Evolutionary conservation across 2,888 invertebrate genomes (phyloP).

Genomic region (Argynnis bischoffii): DNA sequence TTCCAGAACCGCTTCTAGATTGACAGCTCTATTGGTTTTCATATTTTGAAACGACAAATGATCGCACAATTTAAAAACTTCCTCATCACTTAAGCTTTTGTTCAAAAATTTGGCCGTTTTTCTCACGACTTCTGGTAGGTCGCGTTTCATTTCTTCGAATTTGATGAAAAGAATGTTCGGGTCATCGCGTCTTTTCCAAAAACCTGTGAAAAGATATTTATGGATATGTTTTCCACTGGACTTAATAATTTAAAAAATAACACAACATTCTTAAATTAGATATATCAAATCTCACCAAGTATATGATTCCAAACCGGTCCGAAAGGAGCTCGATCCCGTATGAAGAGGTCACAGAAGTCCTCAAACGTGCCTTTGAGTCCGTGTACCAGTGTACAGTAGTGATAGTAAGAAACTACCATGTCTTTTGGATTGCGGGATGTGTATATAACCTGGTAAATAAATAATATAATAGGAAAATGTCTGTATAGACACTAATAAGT

Average conservation of each 20-base stretch:
- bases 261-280: too few species aligned
- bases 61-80: conserved; percentile 85
- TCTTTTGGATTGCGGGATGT: conserved; percentile 95
- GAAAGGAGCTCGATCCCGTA: conserved; percentile 85
- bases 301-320: conserved; percentile 86
- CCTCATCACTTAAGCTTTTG: conserved; percentile 84
- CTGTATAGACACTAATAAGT: too few species aligned
- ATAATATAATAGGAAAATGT: not conserved
- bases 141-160: conserved; percentile 91
- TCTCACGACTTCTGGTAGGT: conserved; percentile 85
- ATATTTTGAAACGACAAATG: conserved; percentile 91
- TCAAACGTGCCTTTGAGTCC: conserved; percentile 85
- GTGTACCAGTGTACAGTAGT: conserved; percentile 89
- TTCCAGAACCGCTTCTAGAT: conserved; percentile 85
- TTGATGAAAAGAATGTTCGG: conserved; percentile 89
- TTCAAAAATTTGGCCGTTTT: conserved; percentile 88
- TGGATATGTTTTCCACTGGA: not conserved
- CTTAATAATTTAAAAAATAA: not conserved
- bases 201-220: conserved; percentile 59
- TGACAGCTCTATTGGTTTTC: conserved; percentile 90
- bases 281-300: conserved; percentile 62
- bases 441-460: conserved; percentile 87
- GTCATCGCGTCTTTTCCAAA: conserved; percentile 87
- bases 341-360: conserved; percentile 88
- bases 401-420: conserved; percentile 93